A percentile compares a stretch with the other conserved stretches of the same genome.
Conservation (phyloP, 2,888 invertebrate species). For the Caenorhabditis panamensis region DNA sequence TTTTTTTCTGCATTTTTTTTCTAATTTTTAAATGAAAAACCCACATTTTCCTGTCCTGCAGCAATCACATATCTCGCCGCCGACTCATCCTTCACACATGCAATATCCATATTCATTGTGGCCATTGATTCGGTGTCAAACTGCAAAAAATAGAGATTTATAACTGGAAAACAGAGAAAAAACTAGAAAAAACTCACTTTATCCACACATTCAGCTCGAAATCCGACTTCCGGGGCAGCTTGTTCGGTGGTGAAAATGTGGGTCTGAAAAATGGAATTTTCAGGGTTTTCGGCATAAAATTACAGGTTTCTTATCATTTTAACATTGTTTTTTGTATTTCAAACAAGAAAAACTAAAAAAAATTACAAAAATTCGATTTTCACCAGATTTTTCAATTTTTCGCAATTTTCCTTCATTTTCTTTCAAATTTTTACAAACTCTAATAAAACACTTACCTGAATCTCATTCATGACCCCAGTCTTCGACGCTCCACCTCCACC, state of each 20-base stretch:
- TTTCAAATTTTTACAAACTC: background rate
- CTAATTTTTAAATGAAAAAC: background rate
- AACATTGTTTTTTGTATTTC: too few species aligned
- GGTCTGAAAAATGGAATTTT: constrained; percentile 41
- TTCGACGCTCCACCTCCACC: constrained; percentile 98
- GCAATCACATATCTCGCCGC: constrained; percentile 74
- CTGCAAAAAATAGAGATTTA: constrained; percentile 39
- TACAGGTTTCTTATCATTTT: too few species aligned
- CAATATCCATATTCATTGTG: constrained; percentile 80
- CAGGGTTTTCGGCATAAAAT: too few species aligned
- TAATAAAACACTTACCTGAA: constrained; percentile 84
- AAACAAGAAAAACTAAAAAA: too few species aligned
- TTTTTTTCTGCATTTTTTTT: too few species aligned
- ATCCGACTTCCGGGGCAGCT: constrained; percentile 38
- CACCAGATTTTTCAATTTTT: background rate
- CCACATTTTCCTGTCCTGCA: constrained; percentile 77
- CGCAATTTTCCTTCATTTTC: background rate
- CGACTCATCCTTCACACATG: constrained; percentile 46
- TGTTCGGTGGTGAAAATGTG: constrained; percentile 44
- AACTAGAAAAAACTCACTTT: too few species aligned
- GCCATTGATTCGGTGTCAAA: constrained; percentile 73
- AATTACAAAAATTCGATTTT: too few species aligned
- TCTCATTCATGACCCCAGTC: constrained; percentile 96
- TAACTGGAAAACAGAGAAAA: too few species aligned
- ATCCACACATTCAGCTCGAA: constrained; percentile 55